phyloP scores from a whole-genome alignment of 2,888 invertebrate species.

The Orthonychiurus folsomi region DNA sequence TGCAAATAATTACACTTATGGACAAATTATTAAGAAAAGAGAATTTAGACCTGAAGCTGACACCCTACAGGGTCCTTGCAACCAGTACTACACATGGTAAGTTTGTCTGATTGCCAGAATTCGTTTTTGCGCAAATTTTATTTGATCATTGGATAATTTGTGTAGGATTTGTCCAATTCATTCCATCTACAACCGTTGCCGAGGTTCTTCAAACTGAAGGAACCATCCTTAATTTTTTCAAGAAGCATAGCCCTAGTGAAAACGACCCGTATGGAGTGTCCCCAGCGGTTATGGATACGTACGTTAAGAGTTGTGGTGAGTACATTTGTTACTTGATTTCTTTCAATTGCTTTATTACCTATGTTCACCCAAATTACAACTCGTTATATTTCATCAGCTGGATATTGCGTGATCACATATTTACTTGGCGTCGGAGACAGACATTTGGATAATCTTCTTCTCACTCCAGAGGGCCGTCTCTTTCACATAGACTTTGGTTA shows the following conservation, averaged over 20 bases:
- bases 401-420: conserved; percentile 97
- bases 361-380: background rate
- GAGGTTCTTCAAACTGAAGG: conserved; percentile 81
- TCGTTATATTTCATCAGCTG: conserved; percentile 51
- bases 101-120: conserved; percentile 14
- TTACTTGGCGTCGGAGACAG: conserved; percentile 94
- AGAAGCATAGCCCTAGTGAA: conserved; percentile 73
- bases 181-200: conserved; percentile 85
- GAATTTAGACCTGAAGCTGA: conserved; percentile 90
- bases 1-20: conserved; percentile 98
- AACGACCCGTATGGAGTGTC: conserved; percentile 81
- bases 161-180: conserved; percentile 82
- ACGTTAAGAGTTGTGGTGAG: conserved; percentile 78
- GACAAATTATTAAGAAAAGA: conserved; percentile 87
- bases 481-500: conserved; percentile 99
- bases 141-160: background rate
- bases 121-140: background rate
- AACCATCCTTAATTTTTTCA: conserved; percentile 84
- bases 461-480: conserved; percentile 79
- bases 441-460: conserved; percentile 90
- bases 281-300: conserved; percentile 94
- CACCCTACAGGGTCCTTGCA: conserved; percentile 90
- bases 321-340: too few species aligned
- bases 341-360: background rate
- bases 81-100: conserved; percentile 83